phyloP scores from a whole-genome alignment of 2,888 invertebrate genomes.

The Andrena bucephala region DNA sequence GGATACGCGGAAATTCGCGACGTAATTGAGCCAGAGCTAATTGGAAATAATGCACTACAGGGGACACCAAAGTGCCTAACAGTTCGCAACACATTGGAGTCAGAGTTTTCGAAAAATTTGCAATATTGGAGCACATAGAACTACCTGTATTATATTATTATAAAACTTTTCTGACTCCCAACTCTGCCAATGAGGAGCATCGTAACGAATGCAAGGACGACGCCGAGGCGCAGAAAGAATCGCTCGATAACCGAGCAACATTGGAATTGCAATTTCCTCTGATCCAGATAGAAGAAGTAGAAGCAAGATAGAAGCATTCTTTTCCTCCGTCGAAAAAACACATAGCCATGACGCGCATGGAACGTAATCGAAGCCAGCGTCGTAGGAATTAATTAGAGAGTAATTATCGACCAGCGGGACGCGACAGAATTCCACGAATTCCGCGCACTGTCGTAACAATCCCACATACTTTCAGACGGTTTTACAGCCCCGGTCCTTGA shows the following conservation, averaged over 20 bases:
- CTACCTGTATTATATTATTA: background rate
- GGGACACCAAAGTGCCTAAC: background rate
- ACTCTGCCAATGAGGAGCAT: background rate
- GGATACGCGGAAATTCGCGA: no score
- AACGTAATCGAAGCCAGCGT: background rate
- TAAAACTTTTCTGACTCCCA: background rate
- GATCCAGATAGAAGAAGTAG: background rate
- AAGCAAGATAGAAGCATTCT: background rate
- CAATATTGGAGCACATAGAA: background rate
- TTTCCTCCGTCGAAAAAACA: background rate
- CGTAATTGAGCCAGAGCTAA: background rate
- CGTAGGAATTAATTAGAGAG: constrained; percentile 3
- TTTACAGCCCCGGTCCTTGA: constrained; percentile 26
- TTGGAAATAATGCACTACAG: background rate
- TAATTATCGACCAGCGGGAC: constrained; percentile 1
- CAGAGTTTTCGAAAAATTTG: background rate
- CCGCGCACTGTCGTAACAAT: constrained; percentile 17
- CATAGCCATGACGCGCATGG: background rate
- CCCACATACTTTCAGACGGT: background rate
- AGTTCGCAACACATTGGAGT: background rate
- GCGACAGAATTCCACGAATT: constrained; percentile 34
- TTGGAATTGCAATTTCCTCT: background rate
- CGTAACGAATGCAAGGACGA: background rate
- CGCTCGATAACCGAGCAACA: background rate
- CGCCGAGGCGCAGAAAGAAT: background rate